Evolutionary conservation across 2,113 vertebrate genomes (phyloP).

Genomic region (Trochalopteron elliotii): DNA sequence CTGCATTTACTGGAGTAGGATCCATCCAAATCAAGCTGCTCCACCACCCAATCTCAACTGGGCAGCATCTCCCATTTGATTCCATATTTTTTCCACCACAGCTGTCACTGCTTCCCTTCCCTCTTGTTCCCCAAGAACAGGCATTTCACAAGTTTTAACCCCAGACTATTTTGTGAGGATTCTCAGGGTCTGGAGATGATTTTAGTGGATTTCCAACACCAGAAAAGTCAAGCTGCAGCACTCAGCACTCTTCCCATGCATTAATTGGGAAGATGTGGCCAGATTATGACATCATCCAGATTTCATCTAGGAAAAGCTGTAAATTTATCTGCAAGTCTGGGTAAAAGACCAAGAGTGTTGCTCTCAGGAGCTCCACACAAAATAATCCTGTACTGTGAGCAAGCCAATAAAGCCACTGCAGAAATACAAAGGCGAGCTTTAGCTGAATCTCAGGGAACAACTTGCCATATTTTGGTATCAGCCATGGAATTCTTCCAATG

Average conservation of each 20-base stretch:
- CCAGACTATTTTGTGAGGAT: not conserved
- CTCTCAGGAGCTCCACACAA: not conserved
- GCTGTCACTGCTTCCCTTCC: not conserved
- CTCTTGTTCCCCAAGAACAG: not conserved
- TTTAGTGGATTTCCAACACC: not conserved
- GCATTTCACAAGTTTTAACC: not conserved
- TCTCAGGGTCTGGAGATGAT: not conserved
- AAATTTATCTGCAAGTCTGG: not conserved
- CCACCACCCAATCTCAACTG: not conserved
- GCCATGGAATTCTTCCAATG: accelerated
- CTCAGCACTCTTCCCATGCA: not conserved
- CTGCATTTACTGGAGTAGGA: not conserved
- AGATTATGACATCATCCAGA: not conserved
- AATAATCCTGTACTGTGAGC: not conserved
- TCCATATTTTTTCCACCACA: not conserved
- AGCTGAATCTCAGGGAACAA: not conserved
- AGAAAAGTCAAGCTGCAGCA: not conserved
- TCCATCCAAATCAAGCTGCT: not conserved
- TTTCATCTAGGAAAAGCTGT: not conserved
- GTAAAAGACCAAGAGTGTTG: not conserved
- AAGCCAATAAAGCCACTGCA: not conserved
- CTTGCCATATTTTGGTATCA: not conserved
- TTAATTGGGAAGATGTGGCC: not conserved
- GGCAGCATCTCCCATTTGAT: not conserved
- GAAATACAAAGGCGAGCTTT: not conserved